Evolutionary conservation across 2,797 vertebrate genomes (phyloP).

Genomic region (Tokudaia tokunoshimensis): DNA sequence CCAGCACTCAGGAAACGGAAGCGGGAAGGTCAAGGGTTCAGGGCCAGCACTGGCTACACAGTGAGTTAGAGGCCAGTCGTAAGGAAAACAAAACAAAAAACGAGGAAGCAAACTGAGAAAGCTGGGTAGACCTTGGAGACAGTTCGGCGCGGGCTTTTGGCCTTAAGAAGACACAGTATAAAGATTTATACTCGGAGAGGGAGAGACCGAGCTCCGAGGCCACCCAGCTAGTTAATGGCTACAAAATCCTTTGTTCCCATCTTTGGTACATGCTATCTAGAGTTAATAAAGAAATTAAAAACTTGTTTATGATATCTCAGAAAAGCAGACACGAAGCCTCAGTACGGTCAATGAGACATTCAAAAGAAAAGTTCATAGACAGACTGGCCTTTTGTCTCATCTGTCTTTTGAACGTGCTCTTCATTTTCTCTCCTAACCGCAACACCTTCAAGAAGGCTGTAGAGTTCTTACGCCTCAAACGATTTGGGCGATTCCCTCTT

Average conservation of each 20-base stretch:
- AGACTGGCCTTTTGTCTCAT: neutral
- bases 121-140: conserved; percentile 30
- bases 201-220: conserved; percentile 17
- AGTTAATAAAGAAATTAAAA: neutral
- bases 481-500: neutral
- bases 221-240: conserved; percentile 57
- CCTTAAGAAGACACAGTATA: conserved; percentile 27
- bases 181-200: conserved; percentile 53
- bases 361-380: neutral
- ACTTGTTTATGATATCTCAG: conserved; percentile 49
- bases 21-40: neutral
- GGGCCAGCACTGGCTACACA: neutral
- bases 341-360: conserved; percentile 41
- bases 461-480: neutral
- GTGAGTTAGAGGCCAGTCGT: neutral
- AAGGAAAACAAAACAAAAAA: neutral
- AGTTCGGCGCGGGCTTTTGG: neutral
- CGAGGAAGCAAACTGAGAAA: neutral
- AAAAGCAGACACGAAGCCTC: conserved; percentile 5
- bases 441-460: neutral
- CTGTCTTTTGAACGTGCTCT: conserved; percentile 30
- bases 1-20: neutral
- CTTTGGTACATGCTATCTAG: conserved; percentile 44
- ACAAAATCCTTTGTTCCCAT: conserved; percentile 8
- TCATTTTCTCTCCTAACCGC: neutral